Percentiles rank a stretch among this genome's conserved stretches.
Conservation (phyloP, 1,140 invertebrate genomes). For the Hycleus cichorii region DNA sequence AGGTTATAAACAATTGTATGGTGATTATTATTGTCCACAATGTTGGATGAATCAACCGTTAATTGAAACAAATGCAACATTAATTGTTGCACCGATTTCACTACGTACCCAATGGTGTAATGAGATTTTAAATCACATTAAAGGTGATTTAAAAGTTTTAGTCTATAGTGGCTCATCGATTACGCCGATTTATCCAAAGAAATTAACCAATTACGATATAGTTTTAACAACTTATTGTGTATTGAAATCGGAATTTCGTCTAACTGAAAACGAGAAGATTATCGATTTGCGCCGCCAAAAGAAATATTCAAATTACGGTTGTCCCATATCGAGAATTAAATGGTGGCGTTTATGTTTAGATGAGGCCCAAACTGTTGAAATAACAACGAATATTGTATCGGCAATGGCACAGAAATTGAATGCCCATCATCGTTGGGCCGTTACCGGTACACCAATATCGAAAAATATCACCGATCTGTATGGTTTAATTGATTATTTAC, state of each 20-base stretch:
- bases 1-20: conserved; percentile 42
- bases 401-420: conserved; percentile 56
- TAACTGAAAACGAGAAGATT: conserved; percentile 34
- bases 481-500: conserved; percentile 63
- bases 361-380: conserved; percentile 78
- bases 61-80: conserved; percentile 53
- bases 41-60: conserved; percentile 50
- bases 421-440: conserved; percentile 64
- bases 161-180: conserved; percentile 48
- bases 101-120: conserved; percentile 66
- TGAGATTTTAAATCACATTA: conserved; percentile 64
- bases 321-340: conserved; percentile 57
- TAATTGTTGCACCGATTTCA: conserved; percentile 65
- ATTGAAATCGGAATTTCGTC: conserved; percentile 53
- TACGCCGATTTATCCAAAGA: conserved; percentile 59
- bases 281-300: conserved; percentile 47
- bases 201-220: conserved; percentile 61
- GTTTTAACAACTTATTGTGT: conserved; percentile 67
- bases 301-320: conserved; percentile 51
- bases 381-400: conserved; percentile 48
- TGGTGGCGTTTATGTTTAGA: conserved; percentile 78
- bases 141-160: conserved; percentile 48
- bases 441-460: conserved; percentile 71
- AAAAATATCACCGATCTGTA: conserved; percentile 54
- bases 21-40: conserved; percentile 53